Evolutionary conservation across 2,888 invertebrate genomes (phyloP).

Genomic region (Eugnorisma glareosa): DNA sequence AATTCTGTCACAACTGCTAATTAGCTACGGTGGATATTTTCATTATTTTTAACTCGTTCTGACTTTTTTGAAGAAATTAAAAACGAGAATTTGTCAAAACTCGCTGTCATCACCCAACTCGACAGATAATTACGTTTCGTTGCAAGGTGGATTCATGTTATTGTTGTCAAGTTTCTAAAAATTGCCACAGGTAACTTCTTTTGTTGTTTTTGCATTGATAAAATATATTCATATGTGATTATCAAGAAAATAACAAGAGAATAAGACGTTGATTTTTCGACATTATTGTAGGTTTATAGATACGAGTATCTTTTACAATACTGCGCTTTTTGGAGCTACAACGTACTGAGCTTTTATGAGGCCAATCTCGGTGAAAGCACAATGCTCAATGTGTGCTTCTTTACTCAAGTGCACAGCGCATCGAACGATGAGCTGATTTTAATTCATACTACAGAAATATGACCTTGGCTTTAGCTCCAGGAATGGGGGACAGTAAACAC

Average conservation of each 20-base stretch:
- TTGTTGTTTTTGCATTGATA: not conserved
- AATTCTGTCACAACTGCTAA: constrained; percentile 36
- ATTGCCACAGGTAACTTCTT: too few species aligned
- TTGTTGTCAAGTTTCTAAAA: constrained; percentile 11
- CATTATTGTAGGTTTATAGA: not conserved
- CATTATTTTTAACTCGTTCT: constrained; percentile 70
- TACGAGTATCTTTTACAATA: not conserved
- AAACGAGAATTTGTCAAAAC: constrained; percentile 82
- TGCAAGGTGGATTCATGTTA: too few species aligned
- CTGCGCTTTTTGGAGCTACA: not conserved
- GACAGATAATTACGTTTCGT: constrained; percentile 75
- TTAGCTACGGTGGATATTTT: constrained; percentile 51
- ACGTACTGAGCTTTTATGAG: not conserved
- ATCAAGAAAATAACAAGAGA: not conserved
- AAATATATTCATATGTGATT: not conserved
- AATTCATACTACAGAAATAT: not conserved
- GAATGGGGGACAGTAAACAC: too few species aligned
- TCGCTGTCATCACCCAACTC: constrained; percentile 82
- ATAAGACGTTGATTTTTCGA: not conserved
- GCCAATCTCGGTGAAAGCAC: not conserved
- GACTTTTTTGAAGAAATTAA: constrained; percentile 72
- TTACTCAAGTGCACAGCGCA: not conserved
- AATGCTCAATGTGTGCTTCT: not conserved
- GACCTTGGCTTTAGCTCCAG: not conserved
- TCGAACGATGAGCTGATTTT: not conserved